Conservation (phyloP, 2,888 invertebrate species). For the Yponomeuta sedellus region DNA sequence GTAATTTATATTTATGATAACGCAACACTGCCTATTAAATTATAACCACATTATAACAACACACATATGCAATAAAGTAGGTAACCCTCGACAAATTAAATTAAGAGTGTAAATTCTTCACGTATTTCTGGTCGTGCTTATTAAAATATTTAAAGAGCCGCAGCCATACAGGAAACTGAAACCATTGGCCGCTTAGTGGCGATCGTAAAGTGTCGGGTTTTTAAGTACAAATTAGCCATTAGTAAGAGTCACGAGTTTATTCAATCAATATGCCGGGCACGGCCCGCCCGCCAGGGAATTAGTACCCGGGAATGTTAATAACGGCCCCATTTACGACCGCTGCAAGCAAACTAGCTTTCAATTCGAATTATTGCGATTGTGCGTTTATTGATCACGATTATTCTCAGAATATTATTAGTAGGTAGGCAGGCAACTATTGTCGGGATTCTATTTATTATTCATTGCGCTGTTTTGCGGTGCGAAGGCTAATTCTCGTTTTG, state of each 20-base stretch:
- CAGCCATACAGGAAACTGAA: conserved; percentile 21
- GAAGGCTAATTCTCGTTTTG: not conserved
- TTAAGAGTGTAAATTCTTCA: not conserved
- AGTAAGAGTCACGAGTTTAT: conserved; percentile 28
- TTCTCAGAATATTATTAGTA: conserved; percentile 18
- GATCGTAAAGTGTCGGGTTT: conserved; percentile 15
- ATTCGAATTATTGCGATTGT: conserved; percentile 33
- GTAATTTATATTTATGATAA: not conserved
- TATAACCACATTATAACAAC: too few species aligned
- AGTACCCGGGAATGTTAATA: conserved; percentile 42
- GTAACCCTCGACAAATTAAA: not conserved
- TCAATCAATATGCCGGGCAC: conserved; percentile 39
- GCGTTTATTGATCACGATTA: conserved; percentile 33
- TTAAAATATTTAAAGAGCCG: conserved; percentile 7
- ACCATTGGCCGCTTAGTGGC: conserved; percentile 12
- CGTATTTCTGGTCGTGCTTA: not conserved
- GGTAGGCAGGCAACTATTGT: conserved; percentile 6
- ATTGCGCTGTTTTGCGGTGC: not conserved
- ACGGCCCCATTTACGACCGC: conserved; percentile 41
- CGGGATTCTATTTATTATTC: conserved; percentile 6
- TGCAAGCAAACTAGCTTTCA: conserved; percentile 36
- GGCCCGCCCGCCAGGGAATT: conserved; percentile 35
- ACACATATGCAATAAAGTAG: not conserved
- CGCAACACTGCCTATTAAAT: not conserved
- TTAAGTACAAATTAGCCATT: conserved; percentile 20